Evolutionary conservation across 1,140 invertebrate species (phyloP).

Genomic region (Centruroides sculpturatus): DNA sequence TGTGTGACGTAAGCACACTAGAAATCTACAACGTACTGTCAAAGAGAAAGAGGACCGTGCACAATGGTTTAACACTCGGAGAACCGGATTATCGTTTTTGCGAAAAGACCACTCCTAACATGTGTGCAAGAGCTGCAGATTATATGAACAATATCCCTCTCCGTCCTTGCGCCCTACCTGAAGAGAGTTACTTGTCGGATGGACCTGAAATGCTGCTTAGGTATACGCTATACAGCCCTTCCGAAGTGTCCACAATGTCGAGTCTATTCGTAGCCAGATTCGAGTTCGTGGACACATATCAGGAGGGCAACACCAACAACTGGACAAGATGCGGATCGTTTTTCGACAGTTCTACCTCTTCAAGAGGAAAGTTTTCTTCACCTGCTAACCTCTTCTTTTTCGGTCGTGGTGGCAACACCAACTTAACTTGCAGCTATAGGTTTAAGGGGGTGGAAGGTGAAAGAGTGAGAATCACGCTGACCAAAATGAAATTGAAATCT

Average conservation of each 20-base stretch:
- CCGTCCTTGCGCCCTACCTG: conserved; percentile 15
- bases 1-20: conserved; percentile 16
- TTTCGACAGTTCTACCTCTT: conserved; percentile 4
- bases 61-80: too few relatives aligned
- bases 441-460: conserved; percentile 11
- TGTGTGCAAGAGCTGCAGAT: conserved; percentile 19
- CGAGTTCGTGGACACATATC: conserved; percentile 18
- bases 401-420: conserved; percentile 17
- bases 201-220: conserved; percentile 13
- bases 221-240: conserved; percentile 6
- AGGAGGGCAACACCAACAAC: neutral
- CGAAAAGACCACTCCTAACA: conserved; percentile 17
- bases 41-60: neutral
- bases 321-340: conserved; percentile 9
- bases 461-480: conserved; percentile 8
- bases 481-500: conserved; percentile 6
- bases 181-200: conserved; percentile 18
- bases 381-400: conserved; percentile 19
- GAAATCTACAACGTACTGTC: conserved; percentile 10
- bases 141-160: conserved; percentile 10
- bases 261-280: conserved; percentile 15
- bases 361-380: conserved; percentile 7
- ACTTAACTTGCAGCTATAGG: conserved; percentile 16
- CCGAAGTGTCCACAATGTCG: conserved; percentile 9
- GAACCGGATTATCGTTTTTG: conserved; percentile 10